Percentiles rank a stretch among this genome's conserved stretches.
These are phyloP conservation scores for Mellivora capensis DNA, from an alignment of 2,113 vertebrate species.

Conservation along the genomic window DNA sequence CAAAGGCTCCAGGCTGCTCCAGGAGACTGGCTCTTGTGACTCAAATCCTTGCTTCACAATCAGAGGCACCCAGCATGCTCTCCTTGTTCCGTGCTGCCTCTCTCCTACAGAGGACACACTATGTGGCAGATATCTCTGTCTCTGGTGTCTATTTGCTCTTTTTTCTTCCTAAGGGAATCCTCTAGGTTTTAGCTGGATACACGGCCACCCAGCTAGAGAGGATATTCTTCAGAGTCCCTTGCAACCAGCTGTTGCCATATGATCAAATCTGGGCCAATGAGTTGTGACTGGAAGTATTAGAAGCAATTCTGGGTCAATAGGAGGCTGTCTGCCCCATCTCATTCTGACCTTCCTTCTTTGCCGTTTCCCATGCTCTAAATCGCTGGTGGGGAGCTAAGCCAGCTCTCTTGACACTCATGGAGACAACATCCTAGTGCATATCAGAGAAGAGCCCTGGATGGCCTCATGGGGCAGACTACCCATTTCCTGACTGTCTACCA, in stretches of 20 bases:
- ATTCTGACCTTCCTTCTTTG: background rate
- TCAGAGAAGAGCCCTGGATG: background rate
- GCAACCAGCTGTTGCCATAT: background rate
- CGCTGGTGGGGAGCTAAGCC: background rate
- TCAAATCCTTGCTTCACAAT: background rate
- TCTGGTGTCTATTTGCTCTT: background rate
- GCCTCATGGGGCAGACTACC: background rate
- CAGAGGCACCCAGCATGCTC: background rate
- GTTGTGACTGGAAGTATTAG: rapidly evolving
- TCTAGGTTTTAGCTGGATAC: background rate
- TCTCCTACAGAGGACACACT: background rate
- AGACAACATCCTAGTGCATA: background rate
- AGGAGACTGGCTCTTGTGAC: background rate
- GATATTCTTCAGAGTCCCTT: background rate
- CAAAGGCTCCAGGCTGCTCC: background rate
- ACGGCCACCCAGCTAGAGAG: background rate
- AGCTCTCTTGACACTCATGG: background rate
- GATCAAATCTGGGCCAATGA: background rate
- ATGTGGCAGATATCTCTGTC: background rate
- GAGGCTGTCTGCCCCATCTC: background rate
- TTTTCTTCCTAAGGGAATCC: background rate
- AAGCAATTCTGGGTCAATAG: background rate
- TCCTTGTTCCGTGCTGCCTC: background rate
- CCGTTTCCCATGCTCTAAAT: background rate
- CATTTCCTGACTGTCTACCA: background rate